These are phyloP conservation scores for Meloidogyne floridensis DNA, from an alignment of 1,140 invertebrate genomes.

Conservation along the genomic window DNA sequence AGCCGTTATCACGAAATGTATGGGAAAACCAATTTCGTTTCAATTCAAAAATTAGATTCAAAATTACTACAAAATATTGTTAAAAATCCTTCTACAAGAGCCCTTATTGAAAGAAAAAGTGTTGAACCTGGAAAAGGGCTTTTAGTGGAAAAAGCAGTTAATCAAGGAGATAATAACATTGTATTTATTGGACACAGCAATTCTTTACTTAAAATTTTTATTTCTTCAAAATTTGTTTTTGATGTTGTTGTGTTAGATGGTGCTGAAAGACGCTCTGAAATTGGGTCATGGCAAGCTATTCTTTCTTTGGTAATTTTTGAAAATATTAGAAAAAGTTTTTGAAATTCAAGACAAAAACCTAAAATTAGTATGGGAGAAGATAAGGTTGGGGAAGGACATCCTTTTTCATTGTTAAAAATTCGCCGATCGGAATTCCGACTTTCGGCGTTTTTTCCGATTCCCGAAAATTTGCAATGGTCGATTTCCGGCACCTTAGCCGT, in stretches of 20 bases:
- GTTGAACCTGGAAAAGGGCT: background rate
- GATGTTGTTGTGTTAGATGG: slow-evolving; percentile 5
- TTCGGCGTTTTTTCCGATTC: too few species aligned
- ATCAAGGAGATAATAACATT: background rate
- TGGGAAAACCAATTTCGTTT: background rate
- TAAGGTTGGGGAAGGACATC: too few species aligned
- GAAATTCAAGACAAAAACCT: too few species aligned
- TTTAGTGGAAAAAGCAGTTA: background rate
- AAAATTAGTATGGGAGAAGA: too few species aligned
- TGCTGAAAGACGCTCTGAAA: background rate
- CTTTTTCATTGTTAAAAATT: too few species aligned
- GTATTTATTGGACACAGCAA: background rate
- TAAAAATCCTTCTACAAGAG: background rate
- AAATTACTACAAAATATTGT: background rate
- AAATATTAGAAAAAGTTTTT: background rate
- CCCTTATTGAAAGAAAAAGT: background rate
- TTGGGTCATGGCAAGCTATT: background rate
- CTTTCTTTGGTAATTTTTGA: background rate
- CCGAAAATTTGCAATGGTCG: too few species aligned
- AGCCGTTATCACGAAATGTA: background rate
- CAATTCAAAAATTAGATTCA: background rate
- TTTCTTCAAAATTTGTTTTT: background rate
- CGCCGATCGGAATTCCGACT: too few species aligned
- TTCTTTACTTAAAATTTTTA: slow-evolving; percentile 5
- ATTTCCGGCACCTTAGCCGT: too few species aligned